Conservation (phyloP, 2,888 invertebrate species). For the Acrobasis suavella region DNA sequence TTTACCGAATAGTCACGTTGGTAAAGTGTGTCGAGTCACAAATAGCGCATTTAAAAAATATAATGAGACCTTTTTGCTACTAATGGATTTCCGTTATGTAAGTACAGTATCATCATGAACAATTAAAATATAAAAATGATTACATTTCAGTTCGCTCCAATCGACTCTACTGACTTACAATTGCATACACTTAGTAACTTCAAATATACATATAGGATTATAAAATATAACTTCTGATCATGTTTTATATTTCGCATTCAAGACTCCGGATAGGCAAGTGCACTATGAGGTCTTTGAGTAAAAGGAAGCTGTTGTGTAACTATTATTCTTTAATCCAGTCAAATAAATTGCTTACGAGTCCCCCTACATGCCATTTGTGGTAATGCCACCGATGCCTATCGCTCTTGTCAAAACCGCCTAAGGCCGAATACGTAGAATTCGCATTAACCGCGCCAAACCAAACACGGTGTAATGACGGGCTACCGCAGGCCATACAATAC, state of each 20-base stretch:
- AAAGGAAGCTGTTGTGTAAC: background rate
- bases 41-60: background rate
- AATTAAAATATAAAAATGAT: background rate
- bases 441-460: constrained; percentile 7
- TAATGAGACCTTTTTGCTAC: background rate
- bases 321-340: background rate
- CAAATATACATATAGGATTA: no score
- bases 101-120: background rate
- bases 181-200: background rate
- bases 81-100: background rate
- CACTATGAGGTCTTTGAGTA: background rate
- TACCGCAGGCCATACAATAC: background rate
- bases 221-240: no score
- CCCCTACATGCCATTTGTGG: constrained; percentile 9
- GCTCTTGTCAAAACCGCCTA: constrained; percentile 5
- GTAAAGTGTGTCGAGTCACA: background rate
- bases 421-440: constrained; percentile 15
- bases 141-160: background rate
- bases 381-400: constrained; percentile 22
- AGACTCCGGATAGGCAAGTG: no score
- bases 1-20: background rate
- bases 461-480: constrained; percentile 3
- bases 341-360: constrained; percentile 1
- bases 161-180: background rate
- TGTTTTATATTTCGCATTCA: no score